These are phyloP conservation scores for Gasteruption jaculator DNA, from an alignment of 2,888 invertebrate genomes.

Conservation along the genomic window DNA sequence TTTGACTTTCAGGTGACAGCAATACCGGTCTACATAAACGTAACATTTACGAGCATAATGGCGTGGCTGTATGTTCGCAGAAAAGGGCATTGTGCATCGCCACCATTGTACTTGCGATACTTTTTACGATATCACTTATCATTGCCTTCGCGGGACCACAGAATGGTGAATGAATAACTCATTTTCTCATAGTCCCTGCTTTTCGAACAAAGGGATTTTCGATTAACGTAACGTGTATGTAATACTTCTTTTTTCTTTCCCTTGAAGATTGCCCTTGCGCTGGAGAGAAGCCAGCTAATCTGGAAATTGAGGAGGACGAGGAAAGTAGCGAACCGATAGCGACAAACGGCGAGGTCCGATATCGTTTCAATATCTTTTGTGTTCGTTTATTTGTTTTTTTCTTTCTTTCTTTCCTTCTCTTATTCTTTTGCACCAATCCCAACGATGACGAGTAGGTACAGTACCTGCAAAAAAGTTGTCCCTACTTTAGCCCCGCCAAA, in stretches of 20 bases:
- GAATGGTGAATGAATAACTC: too few relatives aligned
- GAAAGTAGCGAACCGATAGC: slow-evolving; percentile 65
- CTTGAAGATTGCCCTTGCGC: slow-evolving; percentile 66
- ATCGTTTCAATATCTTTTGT: background rate
- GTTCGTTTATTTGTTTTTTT: background rate
- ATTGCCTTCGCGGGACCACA: slow-evolving; percentile 89
- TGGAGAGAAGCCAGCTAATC: slow-evolving; percentile 62
- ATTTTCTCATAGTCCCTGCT: too few relatives aligned
- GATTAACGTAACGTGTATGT: background rate
- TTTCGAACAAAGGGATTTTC: slow-evolving; percentile 7
- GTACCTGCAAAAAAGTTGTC: too few relatives aligned
- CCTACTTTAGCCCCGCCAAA: too few relatives aligned
- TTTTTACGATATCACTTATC: slow-evolving; percentile 78
- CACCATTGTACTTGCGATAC: slow-evolving; percentile 71
- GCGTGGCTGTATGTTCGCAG: slow-evolving; percentile 84
- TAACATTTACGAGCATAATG: slow-evolving; percentile 67
- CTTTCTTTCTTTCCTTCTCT: background rate
- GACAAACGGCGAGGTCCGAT: slow-evolving; percentile 59
- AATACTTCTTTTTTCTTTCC: too few relatives aligned
- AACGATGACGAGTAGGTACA: slow-evolving; percentile 14
- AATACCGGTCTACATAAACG: slow-evolving; percentile 62
- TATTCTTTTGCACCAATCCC: slow-evolving; percentile 10
- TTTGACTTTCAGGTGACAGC: slow-evolving; percentile 65
- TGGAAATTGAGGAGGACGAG: slow-evolving; percentile 62
- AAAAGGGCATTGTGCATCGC: slow-evolving; percentile 79